Base-by-base conservation (phyloP, 2,888 invertebrate species). In the Cerastis rubricosa region DNA sequence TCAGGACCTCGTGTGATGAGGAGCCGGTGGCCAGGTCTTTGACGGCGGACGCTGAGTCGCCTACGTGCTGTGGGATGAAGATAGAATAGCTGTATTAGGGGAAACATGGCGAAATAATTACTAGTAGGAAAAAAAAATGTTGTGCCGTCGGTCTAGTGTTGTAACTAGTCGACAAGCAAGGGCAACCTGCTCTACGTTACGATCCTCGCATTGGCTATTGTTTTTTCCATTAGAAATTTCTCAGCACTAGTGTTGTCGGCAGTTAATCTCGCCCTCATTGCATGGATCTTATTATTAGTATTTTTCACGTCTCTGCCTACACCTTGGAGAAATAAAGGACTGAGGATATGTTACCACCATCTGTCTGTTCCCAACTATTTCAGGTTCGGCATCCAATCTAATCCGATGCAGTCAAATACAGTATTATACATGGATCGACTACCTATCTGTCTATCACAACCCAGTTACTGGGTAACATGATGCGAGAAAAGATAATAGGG, bases 1-100 rank as follows among this genome's bases (percentile, higher is more conserved):
- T 97, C 47, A 91, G 69, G 3, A 95, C 94, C 57, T 90, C 93
- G 84, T 94, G 92, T 0, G 88, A 97, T 92, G 95, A 99, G 97
- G 86, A 97, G 94, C 97, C 99, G 97, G 96, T 97, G 12, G 98
- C 97, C 45, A 99, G 96, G 76, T 99, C 97, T 80, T 98, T 97
- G 54, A 99, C 97, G 35, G 98, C 94, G 40, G 97, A 97, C 0
- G 98, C 97, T 43, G 98, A 98, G 84, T 98, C 98, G 19, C 99
- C 99, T 71, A 99, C 97, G 93, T 99, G 98, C 97, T 98, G 90
- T 19, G 54, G 29, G 63, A 69, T 19, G 51, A 35, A 45, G 1
- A 65, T 29, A 11, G 29, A 49, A 61, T 43, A 43, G 17, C 6
- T 6, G 54, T 29, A 29, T 7, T 40, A 14, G 19, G 7, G 25